These are phyloP conservation scores for Epinotia demarniana DNA, from an alignment of 2,888 invertebrate genomes.

Conservation along the genomic window DNA sequence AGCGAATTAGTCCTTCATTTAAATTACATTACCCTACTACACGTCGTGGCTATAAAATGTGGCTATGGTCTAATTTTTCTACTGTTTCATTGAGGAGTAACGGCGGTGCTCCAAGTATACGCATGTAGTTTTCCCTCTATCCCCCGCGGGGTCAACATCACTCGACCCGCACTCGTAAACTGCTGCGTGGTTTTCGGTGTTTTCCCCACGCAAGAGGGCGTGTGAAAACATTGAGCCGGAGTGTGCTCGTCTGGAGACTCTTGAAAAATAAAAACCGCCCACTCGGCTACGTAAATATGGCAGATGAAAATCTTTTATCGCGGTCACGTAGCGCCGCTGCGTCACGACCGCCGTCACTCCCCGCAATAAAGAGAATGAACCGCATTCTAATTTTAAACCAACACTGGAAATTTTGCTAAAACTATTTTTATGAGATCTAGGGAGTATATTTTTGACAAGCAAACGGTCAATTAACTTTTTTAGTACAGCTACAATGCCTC, in stretches of 20 bases:
- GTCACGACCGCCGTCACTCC: slow-evolving; percentile 83
- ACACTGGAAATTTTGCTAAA: slow-evolving; percentile 75
- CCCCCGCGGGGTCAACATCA: slow-evolving; percentile 59
- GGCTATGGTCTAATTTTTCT: slow-evolving; percentile 67
- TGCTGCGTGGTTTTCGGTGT: slow-evolving; percentile 51
- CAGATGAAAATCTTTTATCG: slow-evolving; percentile 85
- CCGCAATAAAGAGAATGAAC: slow-evolving; percentile 76
- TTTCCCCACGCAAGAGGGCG: slow-evolving; percentile 72
- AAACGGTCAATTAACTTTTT: slow-evolving; percentile 33
- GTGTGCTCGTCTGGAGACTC: slow-evolving; percentile 73
- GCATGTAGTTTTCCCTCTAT: slow-evolving; percentile 58
- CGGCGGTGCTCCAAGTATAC: slow-evolving; percentile 58
- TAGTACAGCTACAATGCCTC: slow-evolving; percentile 47
- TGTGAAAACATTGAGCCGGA: slow-evolving; percentile 77
- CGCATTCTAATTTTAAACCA: slow-evolving; percentile 82
- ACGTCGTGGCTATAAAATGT: slow-evolving; percentile 69
- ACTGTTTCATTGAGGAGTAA: slow-evolving; percentile 62
- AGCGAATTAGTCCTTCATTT: slow-evolving; percentile 82
- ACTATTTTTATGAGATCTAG: slow-evolving; percentile 25
- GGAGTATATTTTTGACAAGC: slow-evolving; percentile 6
- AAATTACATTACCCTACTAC: slow-evolving; percentile 77
- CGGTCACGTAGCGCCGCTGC: slow-evolving; percentile 82
- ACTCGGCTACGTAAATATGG: slow-evolving; percentile 83
- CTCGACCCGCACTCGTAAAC: slow-evolving; percentile 57
- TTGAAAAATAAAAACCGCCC: slow-evolving; percentile 83